phyloP scores from a whole-genome alignment of 2,797 vertebrate genomes.

The Rousettus madagascariensis region DNA sequence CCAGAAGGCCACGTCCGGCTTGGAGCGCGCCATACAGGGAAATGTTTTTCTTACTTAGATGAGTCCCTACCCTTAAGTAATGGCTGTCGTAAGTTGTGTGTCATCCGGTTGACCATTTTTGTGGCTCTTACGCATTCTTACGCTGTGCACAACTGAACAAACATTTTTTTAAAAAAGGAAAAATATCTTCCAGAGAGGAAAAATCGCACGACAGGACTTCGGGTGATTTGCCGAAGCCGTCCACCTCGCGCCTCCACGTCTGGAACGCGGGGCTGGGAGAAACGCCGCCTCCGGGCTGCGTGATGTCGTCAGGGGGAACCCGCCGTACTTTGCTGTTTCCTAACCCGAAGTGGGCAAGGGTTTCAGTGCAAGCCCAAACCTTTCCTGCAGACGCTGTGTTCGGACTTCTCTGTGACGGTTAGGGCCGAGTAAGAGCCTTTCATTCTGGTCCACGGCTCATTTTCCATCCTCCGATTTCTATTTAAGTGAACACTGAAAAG shows the following conservation, averaged over 20 bases:
- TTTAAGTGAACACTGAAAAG: neutral
- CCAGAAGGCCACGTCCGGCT: neutral
- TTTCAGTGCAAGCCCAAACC: neutral
- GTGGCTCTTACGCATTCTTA: neutral
- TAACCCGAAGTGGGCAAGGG: neutral
- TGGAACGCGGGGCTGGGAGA: too few species aligned
- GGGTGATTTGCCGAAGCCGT: too few species aligned
- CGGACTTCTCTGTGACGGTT: neutral
- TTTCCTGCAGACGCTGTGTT: neutral
- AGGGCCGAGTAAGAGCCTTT: neutral
- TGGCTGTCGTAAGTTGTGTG: neutral
- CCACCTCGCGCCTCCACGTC: neutral
- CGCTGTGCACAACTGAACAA: neutral
- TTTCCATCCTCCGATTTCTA: neutral
- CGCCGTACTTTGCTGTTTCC: fast-evolving
- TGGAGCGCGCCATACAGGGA: neutral
- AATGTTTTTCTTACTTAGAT: neutral
- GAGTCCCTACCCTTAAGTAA: neutral
- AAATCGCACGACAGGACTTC: neutral
- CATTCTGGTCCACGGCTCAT: neutral
- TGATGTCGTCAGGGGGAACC: neutral
- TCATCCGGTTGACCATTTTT: neutral
- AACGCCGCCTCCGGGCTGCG: too few species aligned
- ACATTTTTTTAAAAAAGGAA: neutral
- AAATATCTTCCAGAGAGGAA: neutral